Evolutionary conservation across 2,113 vertebrate genomes (phyloP).

Genomic region (Xiphorhynchus elegans): DNA sequence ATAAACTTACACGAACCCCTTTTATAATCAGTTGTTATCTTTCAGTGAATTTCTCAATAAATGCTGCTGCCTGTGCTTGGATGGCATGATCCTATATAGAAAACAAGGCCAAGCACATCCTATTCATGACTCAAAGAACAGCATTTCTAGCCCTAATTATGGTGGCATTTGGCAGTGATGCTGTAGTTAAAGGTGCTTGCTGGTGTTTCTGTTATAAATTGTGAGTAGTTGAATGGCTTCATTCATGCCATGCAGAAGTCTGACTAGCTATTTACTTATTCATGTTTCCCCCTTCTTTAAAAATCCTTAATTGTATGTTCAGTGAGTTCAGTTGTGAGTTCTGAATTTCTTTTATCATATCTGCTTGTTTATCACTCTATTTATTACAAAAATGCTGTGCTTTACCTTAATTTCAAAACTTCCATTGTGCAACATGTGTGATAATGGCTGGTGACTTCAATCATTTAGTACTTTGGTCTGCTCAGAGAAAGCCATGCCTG

Average conservation of each 20-base stretch:
- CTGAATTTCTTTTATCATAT: background rate
- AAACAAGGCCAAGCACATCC: conserved; percentile 52
- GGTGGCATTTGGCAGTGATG: background rate
- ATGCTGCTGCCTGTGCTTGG: conserved; percentile 54
- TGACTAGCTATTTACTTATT: background rate
- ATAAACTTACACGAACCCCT: conserved; percentile 71
- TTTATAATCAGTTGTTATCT: conserved; percentile 76
- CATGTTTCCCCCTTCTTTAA: background rate
- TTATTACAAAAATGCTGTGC: background rate
- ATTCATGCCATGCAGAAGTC: background rate
- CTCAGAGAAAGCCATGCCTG: background rate
- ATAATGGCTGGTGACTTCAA: background rate
- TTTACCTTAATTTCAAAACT: background rate
- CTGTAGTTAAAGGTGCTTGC: conserved; percentile 24
- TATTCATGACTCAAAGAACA: conserved; percentile 51
- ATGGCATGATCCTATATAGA: conserved; percentile 26
- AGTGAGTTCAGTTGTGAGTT: background rate
- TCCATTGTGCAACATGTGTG: background rate
- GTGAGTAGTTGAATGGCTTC: background rate
- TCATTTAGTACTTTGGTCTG: background rate
- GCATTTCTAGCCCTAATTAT: conserved; percentile 50
- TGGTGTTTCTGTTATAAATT: conserved; percentile 14
- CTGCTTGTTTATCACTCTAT: background rate
- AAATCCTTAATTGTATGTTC: background rate
- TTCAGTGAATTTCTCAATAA: conserved; percentile 70